Evolutionary conservation across 53 echinoderm and acorn worm genomes (phyloP).

Genomic region (Pentamera pediparva): DNA sequence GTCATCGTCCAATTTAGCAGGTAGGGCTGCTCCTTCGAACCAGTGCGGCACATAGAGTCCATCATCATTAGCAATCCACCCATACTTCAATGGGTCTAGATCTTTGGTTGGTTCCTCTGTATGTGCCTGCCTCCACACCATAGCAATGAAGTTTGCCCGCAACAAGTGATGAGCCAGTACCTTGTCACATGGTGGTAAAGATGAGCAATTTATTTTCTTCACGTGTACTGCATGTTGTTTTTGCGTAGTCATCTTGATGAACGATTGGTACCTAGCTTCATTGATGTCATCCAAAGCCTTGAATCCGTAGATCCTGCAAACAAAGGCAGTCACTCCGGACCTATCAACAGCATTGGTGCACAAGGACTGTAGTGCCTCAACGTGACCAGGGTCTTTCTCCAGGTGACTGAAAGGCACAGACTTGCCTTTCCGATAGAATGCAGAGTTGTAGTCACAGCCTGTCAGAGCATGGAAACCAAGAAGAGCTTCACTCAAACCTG

Average conservation of each 20-base stretch:
- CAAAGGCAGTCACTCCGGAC: conserved; percentile 7
- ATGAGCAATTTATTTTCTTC: conserved; percentile 35
- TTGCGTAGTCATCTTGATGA: conserved; percentile 2
- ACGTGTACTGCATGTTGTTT: not conserved
- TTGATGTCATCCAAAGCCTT: not conserved
- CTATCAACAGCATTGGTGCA: not conserved
- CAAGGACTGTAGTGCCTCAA: conserved; percentile 8
- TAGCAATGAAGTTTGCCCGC: not conserved
- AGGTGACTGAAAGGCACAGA: conserved; percentile 12
- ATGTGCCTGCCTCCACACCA: conserved; percentile 17
- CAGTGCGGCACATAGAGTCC: conserved; percentile 11
- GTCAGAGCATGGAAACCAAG: conserved; percentile 30
- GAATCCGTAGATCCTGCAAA: conserved; percentile 38
- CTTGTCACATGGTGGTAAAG: conserved; percentile 43
- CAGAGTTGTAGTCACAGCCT: conserved; percentile 51
- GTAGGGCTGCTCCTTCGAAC: conserved; percentile 13
- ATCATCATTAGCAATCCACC: conserved; percentile 13
- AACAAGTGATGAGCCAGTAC: conserved; percentile 5
- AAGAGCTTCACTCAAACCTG: conserved; percentile 37
- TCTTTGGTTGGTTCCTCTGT: conserved; percentile 7
- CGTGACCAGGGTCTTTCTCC: conserved; percentile 15
- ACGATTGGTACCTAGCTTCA: conserved; percentile 31
- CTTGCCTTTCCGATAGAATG: conserved; percentile 46
- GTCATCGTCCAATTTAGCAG: not conserved
- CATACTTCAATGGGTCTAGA: conserved; percentile 3